Evolutionary conservation across 1,140 invertebrate species (phyloP).

Genomic region (Idris sp.): DNA sequence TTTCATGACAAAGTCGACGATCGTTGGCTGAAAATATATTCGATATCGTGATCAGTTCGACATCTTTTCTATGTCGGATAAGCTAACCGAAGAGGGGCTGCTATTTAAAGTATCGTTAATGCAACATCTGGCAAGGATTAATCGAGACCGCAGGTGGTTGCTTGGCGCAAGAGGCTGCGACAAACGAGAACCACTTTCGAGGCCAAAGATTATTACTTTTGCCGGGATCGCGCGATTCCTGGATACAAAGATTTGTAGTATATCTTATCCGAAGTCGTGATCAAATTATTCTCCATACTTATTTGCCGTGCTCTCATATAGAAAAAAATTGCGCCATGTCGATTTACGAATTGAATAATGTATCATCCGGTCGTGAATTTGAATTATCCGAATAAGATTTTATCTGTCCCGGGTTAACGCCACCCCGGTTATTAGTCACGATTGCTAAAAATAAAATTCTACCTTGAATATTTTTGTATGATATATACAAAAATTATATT

Average conservation of each 20-base stretch:
- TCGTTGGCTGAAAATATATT: constrained; percentile 5
- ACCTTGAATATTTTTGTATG: too few species aligned
- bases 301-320: constrained; percentile 20
- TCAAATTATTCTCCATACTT: constrained; percentile 42
- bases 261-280: constrained; percentile 53
- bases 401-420: constrained; percentile 11
- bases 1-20: too few species aligned
- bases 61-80: constrained; percentile 42
- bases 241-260: constrained; percentile 46
- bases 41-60: constrained; percentile 14
- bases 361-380: constrained; percentile 25
- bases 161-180: constrained; percentile 15
- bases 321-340: constrained; percentile 16
- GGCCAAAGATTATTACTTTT: constrained; percentile 42
- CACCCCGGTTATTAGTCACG: constrained; percentile 4
- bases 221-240: constrained; percentile 44
- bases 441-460: constrained; percentile 9
- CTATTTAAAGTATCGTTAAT: constrained; percentile 38
- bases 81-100: constrained; percentile 11
- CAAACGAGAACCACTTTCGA: constrained; percentile 36
- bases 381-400: constrained; percentile 40
- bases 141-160: constrained; percentile 59
- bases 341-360: constrained; percentile 30
- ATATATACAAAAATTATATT: too few species aligned
- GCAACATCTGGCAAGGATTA: constrained; percentile 51